phyloP scores from a whole-genome alignment of 2,113 vertebrate genomes.

The Azemiops feae region DNA sequence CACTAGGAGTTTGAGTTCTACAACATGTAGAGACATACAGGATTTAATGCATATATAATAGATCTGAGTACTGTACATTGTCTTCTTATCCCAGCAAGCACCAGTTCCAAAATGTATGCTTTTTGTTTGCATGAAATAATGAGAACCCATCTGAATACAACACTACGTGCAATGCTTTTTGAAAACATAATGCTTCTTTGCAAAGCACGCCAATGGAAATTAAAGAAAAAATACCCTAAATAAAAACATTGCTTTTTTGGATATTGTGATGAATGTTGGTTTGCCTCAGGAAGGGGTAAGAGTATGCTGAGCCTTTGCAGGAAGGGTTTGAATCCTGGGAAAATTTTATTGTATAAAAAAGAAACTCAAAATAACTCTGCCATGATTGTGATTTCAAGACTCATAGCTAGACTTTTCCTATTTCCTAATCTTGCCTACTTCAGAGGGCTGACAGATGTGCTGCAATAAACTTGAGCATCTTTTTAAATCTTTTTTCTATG shows the following conservation, averaged over 20 bases:
- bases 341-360: not conserved
- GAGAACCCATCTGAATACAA: not conserved
- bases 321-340: not conserved
- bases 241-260: not conserved
- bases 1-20: not conserved
- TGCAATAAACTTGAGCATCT: conserved; percentile 13
- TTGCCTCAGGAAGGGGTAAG: not conserved
- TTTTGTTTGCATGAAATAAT: not conserved
- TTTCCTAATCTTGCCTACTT: not conserved
- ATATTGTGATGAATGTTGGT: not conserved
- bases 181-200: not conserved
- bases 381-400: not conserved
- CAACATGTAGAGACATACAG: not conserved
- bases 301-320: not conserved
- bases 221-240: not conserved
- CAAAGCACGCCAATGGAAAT: not conserved
- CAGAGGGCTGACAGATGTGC: not conserved
- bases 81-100: not conserved
- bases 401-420: not conserved
- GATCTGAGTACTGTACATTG: not conserved
- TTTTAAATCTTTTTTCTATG: not conserved
- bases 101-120: accelerated
- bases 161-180: not conserved
- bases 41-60: not conserved
- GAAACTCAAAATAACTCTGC: not conserved